Evolutionary conservation across 2,113 vertebrate genomes (phyloP).

Genomic region (Ochotona curzoniae): DNA sequence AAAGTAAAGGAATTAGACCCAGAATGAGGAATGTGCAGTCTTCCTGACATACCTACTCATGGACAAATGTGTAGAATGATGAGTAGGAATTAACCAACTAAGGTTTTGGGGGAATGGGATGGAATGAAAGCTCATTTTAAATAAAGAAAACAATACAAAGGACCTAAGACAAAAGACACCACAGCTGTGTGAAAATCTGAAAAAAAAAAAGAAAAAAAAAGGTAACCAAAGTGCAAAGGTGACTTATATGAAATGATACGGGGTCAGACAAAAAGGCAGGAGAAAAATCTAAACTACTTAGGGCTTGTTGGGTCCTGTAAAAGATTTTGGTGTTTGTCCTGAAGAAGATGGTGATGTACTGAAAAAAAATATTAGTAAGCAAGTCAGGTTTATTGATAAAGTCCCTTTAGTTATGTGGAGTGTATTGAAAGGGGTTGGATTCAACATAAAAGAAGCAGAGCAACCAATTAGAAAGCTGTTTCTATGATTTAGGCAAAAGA

Average conservation of each 20-base stretch:
- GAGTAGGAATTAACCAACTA: background rate
- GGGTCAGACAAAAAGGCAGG: background rate
- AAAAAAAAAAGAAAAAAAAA: background rate
- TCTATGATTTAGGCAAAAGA: conserved; percentile 17
- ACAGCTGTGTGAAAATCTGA: background rate
- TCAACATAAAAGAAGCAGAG: background rate
- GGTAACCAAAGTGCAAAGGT: background rate
- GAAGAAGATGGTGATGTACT: background rate
- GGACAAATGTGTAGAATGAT: background rate
- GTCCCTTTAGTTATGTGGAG: conserved; percentile 17
- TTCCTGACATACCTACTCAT: background rate
- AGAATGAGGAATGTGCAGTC: background rate
- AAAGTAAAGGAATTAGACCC: background rate
- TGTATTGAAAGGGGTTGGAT: background rate
- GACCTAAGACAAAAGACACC: background rate
- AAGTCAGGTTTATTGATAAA: background rate
- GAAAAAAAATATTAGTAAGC: background rate
- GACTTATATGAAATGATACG: background rate
- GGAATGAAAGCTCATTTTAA: conserved; percentile 22
- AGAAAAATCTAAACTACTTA: conserved; percentile 7
- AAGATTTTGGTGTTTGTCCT: conserved; percentile 11
- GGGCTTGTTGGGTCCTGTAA: background rate
- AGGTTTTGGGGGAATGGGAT: background rate
- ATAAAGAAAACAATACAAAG: conserved; percentile 1
- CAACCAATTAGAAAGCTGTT: background rate